Conservation (phyloP, 2,797 vertebrate genomes). For the Gouania willdenowi region DNA sequence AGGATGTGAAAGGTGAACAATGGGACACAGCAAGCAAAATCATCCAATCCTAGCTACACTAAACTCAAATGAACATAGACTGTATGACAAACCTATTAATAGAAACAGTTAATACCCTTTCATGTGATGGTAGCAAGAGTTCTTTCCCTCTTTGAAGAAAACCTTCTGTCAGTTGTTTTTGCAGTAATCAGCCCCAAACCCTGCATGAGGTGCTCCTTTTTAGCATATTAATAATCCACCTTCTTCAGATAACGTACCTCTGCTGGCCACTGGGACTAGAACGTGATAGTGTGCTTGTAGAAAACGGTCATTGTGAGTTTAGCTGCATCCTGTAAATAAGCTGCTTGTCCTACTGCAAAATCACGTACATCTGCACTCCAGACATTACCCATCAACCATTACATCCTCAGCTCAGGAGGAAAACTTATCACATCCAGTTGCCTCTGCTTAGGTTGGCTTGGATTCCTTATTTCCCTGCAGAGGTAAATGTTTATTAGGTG, state of each 20-base stretch:
- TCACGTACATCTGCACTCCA: constrained; percentile 22
- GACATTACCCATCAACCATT: constrained; percentile 17
- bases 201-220: constrained; percentile 60
- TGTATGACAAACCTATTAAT: constrained; percentile 47
- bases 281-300: constrained; percentile 37
- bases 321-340: constrained; percentile 31
- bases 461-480: constrained; percentile 30
- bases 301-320: constrained; percentile 27
- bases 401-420: too few species aligned
- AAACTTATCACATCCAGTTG: constrained; percentile 40
- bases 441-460: constrained; percentile 51
- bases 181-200: constrained; percentile 28
- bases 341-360: constrained; percentile 6
- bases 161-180: constrained; percentile 23
- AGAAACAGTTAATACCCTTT: constrained; percentile 41
- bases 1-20: constrained; percentile 83
- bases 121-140: constrained; percentile 26
- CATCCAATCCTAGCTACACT: constrained; percentile 50
- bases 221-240: constrained; percentile 33
- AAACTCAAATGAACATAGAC: constrained; percentile 44
- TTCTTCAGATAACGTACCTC: constrained; percentile 26
- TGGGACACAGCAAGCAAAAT: constrained; percentile 28
- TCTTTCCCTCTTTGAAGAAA: constrained; percentile 18
- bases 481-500: constrained; percentile 12
- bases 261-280: constrained; percentile 39